Conservation (phyloP, 2,113 vertebrate genomes). For the Mobula hypostoma region DNA sequence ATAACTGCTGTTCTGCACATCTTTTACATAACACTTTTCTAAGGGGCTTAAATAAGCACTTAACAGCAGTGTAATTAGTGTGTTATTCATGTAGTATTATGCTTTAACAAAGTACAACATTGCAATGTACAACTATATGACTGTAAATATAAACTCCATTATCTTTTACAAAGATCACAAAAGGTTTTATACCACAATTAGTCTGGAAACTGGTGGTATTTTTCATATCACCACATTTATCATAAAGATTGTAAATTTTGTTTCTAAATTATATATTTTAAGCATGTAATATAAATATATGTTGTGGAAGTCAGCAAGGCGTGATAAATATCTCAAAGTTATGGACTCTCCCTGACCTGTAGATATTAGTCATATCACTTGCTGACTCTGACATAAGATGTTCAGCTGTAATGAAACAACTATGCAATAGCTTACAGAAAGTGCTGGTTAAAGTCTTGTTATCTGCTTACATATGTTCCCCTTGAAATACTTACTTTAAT, state of each 20-base stretch:
- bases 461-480: constrained; percentile 25
- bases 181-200: constrained; percentile 27
- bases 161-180: constrained; percentile 31
- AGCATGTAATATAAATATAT: constrained; percentile 32
- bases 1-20: constrained; percentile 24
- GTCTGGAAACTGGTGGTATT: constrained; percentile 25
- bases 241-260: constrained; percentile 34
- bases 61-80: constrained; percentile 32
- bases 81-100: constrained; percentile 2
- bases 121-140: constrained; percentile 15
- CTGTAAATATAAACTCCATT: constrained; percentile 17
- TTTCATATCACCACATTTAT: constrained; percentile 5
- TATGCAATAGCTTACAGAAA: constrained; percentile 31
- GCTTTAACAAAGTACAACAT: constrained; percentile 36
- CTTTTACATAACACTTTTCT: background rate
- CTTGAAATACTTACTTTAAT: constrained; percentile 3
- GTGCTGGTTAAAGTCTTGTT: constrained; percentile 14
- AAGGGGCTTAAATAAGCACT: constrained; percentile 26
- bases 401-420: constrained; percentile 8
- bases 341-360: background rate
- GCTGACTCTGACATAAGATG: background rate
- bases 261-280: constrained; percentile 42
- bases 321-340: constrained; percentile 15
- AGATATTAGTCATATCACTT: background rate
- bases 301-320: constrained; percentile 24